Conservation (phyloP, 1,140 invertebrate species). For the Scaptomyza hsui region DNA sequence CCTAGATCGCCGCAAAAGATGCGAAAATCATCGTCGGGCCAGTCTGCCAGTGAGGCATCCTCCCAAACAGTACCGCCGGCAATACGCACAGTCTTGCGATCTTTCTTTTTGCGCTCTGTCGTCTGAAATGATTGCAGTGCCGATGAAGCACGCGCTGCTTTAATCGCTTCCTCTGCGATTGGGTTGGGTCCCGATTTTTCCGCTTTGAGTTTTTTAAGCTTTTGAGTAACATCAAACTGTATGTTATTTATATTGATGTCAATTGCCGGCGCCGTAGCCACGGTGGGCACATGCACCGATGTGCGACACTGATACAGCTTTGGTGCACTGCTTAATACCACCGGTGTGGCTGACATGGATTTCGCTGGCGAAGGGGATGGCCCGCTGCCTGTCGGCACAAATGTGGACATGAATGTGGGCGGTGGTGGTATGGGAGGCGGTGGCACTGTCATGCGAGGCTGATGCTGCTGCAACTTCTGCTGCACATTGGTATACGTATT, state of each 20-base stretch:
- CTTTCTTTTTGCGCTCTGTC: conserved; percentile 87
- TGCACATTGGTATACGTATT: conserved; percentile 89
- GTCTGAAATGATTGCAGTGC: conserved; percentile 85
- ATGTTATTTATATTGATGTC: conserved; percentile 87
- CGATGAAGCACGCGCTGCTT: conserved; percentile 86
- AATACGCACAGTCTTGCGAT: conserved; percentile 89
- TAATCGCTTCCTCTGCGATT: conserved; percentile 87
- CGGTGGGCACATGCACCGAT: conserved; percentile 82
- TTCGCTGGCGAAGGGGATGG: conserved; percentile 46
- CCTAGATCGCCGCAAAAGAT: conserved; percentile 99
- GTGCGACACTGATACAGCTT: conserved; percentile 86
- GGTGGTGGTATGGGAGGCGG: conserved; percentile 85
- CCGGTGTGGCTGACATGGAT: conserved; percentile 85
- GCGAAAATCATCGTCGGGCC: conserved; percentile 98
- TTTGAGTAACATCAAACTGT: conserved; percentile 88
- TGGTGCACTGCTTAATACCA: conserved; percentile 87
- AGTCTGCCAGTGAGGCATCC: conserved; percentile 94
- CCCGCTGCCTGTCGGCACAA: conserved; percentile 84
- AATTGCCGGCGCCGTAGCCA: conserved; percentile 77
- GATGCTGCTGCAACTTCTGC: conserved; percentile 85
- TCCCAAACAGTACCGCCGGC: conserved; percentile 98
- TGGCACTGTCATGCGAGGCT: conserved; percentile 82
- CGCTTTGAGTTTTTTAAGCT: conserved; percentile 87
- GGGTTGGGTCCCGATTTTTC: conserved; percentile 87
- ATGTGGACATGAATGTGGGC: conserved; percentile 81